Conservation (phyloP, 2,797 vertebrate genomes). For the Siniperca obscura region DNA sequence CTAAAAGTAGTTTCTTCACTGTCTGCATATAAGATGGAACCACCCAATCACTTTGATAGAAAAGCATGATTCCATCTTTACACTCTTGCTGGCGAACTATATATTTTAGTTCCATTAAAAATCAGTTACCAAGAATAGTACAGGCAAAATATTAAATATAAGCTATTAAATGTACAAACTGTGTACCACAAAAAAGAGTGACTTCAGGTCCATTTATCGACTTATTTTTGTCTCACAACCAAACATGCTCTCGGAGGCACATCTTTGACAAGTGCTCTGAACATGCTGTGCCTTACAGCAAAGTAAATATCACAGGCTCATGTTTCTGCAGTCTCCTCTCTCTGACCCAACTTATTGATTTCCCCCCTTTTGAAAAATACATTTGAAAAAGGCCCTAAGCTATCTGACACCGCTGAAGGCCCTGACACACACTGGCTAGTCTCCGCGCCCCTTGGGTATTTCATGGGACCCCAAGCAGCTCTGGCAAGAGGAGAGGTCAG, state of each 20-base stretch:
- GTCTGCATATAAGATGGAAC: too few relatives aligned
- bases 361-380: slow-evolving; percentile 82
- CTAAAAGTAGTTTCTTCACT: neutral
- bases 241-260: slow-evolving; percentile 58
- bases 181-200: slow-evolving; percentile 35
- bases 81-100: neutral
- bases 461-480: slow-evolving; percentile 70
- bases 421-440: slow-evolving; percentile 65
- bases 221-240: slow-evolving; percentile 63
- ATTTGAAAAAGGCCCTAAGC: slow-evolving; percentile 80
- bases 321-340: slow-evolving; percentile 74
- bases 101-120: slow-evolving; percentile 1
- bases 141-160: slow-evolving; percentile 15
- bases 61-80: neutral
- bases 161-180: slow-evolving; percentile 25
- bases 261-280: slow-evolving; percentile 69
- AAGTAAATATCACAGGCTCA: slow-evolving; percentile 77
- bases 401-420: slow-evolving; percentile 79
- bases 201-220: slow-evolving; percentile 71
- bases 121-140: neutral
- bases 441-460: slow-evolving; percentile 66
- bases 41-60: too few relatives aligned
- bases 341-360: slow-evolving; percentile 81
- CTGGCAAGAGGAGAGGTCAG: slow-evolving; percentile 73
- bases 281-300: slow-evolving; percentile 71